These are phyloP conservation scores for Caenorhabditis latens DNA, from an alignment of 1,140 invertebrate genomes.

Conservation along the genomic window DNA sequence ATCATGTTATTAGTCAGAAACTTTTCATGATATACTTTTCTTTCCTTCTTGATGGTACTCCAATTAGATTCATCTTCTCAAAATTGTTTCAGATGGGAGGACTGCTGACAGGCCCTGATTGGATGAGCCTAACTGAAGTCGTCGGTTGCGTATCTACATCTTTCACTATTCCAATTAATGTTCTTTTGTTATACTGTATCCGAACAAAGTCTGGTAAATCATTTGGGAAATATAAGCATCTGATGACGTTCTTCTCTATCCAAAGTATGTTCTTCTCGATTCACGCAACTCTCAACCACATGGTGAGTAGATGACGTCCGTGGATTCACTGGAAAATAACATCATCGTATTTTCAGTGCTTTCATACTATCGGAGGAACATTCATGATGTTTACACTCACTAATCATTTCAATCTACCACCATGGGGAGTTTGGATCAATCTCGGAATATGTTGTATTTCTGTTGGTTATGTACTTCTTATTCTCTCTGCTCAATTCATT, in stretches of 20 bases:
- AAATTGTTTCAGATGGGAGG: not conserved
- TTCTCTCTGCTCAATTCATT: not conserved
- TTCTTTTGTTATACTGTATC: constrained; percentile 1
- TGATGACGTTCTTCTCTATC: not conserved
- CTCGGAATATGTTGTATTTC: constrained; percentile 4
- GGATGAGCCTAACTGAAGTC: not conserved
- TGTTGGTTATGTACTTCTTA: constrained; percentile 12
- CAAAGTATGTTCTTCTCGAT: constrained; percentile 12
- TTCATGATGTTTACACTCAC: constrained; percentile 27
- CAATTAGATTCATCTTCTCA: too few species aligned
- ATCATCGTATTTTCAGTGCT: not conserved
- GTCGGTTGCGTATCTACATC: not conserved
- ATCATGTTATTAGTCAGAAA: too few species aligned
- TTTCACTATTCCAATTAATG: not conserved
- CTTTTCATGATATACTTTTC: too few species aligned
- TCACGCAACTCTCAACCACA: not conserved
- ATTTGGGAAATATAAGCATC: not conserved
- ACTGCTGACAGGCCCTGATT: not conserved
- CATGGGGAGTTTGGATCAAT: constrained; percentile 7
- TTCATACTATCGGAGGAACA: constrained; percentile 21
- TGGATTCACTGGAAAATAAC: not conserved
- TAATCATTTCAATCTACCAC: not conserved
- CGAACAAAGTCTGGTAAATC: not conserved
- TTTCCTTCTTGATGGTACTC: too few species aligned
- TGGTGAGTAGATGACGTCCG: not conserved